Percentiles rank a stretch among this genome's conserved stretches.
Evolutionary conservation across 2,113 vertebrate species (phyloP).

Genomic region (Crotophaga sulcirostris): DNA sequence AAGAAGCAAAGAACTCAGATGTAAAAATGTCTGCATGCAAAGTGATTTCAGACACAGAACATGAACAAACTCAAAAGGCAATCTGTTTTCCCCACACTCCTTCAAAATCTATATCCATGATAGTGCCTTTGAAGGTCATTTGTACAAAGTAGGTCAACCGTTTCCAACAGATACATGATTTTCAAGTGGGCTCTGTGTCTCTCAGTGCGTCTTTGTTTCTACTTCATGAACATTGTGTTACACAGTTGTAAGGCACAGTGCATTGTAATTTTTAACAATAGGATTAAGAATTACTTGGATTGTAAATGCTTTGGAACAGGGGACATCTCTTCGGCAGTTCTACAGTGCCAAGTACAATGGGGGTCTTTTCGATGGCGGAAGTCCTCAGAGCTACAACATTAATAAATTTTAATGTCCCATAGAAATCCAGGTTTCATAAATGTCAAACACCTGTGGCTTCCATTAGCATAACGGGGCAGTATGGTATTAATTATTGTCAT

Average conservation of each 20-base stretch:
- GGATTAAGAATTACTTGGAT: neutral
- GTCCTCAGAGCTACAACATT: neutral
- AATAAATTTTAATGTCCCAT: neutral
- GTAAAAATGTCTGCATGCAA: neutral
- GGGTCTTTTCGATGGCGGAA: neutral
- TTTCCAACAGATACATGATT: neutral
- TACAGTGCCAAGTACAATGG: neutral
- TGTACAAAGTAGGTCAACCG: neutral
- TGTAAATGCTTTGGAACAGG: constrained; percentile 6
- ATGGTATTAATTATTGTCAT: neutral
- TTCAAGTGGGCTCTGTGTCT: neutral
- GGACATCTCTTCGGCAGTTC: neutral
- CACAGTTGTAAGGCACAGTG: neutral
- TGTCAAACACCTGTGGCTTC: constrained; percentile 5
- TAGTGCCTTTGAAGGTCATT: neutral
- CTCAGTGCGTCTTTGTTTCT: neutral
- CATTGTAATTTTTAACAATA: constrained; percentile 45
- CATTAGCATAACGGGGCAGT: neutral
- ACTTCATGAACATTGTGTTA: constrained; percentile 3
- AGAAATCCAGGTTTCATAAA: neutral
- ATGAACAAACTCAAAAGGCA: neutral
- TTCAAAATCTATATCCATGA: neutral
- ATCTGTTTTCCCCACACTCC: neutral
- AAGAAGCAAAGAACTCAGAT: neutral
- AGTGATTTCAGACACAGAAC: neutral